A percentile compares a stretch with the other conserved stretches of the same genome.
Evolutionary conservation across 2,888 invertebrate species (phyloP).

Genomic region (Drosophila picticornis): DNA sequence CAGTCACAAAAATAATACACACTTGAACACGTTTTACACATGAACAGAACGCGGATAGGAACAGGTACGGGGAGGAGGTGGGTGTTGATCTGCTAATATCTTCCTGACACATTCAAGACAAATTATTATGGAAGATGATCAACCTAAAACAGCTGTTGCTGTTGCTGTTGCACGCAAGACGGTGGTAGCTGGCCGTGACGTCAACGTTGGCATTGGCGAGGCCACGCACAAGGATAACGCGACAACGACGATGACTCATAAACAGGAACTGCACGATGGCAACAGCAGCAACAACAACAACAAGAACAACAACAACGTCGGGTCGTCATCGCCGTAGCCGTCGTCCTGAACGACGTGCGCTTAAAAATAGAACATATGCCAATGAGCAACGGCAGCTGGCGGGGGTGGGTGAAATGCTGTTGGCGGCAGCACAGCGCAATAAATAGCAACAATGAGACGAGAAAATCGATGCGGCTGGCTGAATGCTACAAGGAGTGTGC

Average conservation of each 20-base stretch:
- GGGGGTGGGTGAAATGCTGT: slow-evolving; percentile 69
- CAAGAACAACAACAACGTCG: slow-evolving; percentile 11
- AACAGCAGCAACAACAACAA: slow-evolving; percentile 23
- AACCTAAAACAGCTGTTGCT: slow-evolving; percentile 58
- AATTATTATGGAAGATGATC: slow-evolving; percentile 43
- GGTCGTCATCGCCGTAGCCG: slow-evolving; percentile 15
- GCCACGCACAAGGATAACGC: slow-evolving; percentile 72
- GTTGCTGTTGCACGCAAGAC: slow-evolving; percentile 58
- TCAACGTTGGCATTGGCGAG: slow-evolving; percentile 66
- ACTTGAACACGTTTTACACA: slow-evolving; percentile 54
- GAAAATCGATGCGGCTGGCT: slow-evolving; percentile 79
- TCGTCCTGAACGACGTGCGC: slow-evolving; percentile 56
- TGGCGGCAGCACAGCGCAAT: slow-evolving; percentile 52
- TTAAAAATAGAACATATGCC: slow-evolving; percentile 81
- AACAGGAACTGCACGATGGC: slow-evolving; percentile 64
- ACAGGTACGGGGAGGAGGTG: neutral
- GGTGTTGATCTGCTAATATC: slow-evolving; percentile 16
- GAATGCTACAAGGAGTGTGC: slow-evolving; percentile 65
- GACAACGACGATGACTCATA: slow-evolving; percentile 67
- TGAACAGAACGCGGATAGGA: slow-evolving; percentile 2
- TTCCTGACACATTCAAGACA: slow-evolving; percentile 45
- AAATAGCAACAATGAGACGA: slow-evolving; percentile 79
- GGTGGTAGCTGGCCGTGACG: slow-evolving; percentile 43
- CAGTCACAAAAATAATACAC: slow-evolving; percentile 72
- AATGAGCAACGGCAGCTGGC: slow-evolving; percentile 36